Conservation (phyloP, 2,113 vertebrate genomes). For the Sarotherodon lohbergeri region DNA sequence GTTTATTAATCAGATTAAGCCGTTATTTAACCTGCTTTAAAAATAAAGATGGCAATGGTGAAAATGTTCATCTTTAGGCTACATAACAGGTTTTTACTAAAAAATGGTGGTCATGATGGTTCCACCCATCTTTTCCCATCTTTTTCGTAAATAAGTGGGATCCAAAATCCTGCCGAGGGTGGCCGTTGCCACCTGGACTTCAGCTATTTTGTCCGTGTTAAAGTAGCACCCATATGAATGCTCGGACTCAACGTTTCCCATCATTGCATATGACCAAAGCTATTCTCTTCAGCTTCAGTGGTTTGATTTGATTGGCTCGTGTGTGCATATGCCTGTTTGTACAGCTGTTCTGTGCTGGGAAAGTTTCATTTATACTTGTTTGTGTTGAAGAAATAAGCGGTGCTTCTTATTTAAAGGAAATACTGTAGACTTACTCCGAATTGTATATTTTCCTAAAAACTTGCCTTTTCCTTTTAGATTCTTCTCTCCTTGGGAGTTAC, state of each 20-base stretch:
- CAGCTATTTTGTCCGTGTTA: background rate
- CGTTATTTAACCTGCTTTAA: background rate
- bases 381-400: background rate
- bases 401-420: background rate
- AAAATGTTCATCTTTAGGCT: background rate
- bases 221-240: background rate
- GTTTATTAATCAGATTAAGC: background rate
- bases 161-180: background rate
- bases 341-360: background rate
- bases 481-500: constrained; percentile 72
- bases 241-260: background rate
- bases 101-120: background rate
- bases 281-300: background rate
- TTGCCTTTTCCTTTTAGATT: constrained; percentile 69
- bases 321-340: background rate
- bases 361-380: background rate
- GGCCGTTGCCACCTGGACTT: background rate
- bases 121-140: background rate
- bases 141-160: background rate
- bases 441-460: background rate
- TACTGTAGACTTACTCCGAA: background rate
- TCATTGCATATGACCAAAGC: background rate
- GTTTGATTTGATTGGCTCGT: background rate
- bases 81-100: background rate
- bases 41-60: background rate